Base-by-base conservation (phyloP, 2,797 vertebrate species). In the Hypotaenidia philippensis region DNA sequence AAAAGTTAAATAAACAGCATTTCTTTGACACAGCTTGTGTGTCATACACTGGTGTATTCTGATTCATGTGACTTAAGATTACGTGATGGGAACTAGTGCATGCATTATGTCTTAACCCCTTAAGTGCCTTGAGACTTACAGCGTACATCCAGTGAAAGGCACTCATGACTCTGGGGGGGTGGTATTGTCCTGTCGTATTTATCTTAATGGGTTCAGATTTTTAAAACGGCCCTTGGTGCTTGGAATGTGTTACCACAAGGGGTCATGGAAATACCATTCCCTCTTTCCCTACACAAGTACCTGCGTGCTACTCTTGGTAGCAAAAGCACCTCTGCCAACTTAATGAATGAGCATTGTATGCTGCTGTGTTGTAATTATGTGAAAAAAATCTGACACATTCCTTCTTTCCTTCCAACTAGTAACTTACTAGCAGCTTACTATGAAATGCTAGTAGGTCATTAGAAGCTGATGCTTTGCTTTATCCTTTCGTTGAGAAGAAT, bases 51-150 rank as follows among this genome's bases (percentile, higher is more conserved):
- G 96, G 94, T 98, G 97, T 98, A 97, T 97, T 97, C 97, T 96
- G 97, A 97, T 98, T 97, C 92, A 41, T 97, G 95, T 97, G 96
- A 97, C 32, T 96, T 97, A 93, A 96, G 92, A 97, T 96, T 95
- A 97, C 49, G 83, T 98, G 96, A 97, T 97, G 96, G 97, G 96
- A 98, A 97, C 92, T 97, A 97, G 96, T 98, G 98, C 98, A 98
- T 98, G 98, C 95, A 94, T 98, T 93, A 63, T 98, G 98, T 98
- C 98, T 98, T 98, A 98, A 98, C 97, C 98, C 98, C 97, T 97
- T 97, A 98, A 98, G 98, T 98, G 98, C 98, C 98, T 98, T 98
- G 96, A 97, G 96, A 98, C 94, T 52, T 97, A 96, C 74, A 96
- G 91, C 26, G 44, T 97, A 97, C 97, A 98, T 98, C 97, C 98